Percentiles rank a stretch among this genome's conserved stretches.
These are phyloP conservation scores for Molorchus minor DNA, from an alignment of 2,888 invertebrate species.

Conservation along the genomic window DNA sequence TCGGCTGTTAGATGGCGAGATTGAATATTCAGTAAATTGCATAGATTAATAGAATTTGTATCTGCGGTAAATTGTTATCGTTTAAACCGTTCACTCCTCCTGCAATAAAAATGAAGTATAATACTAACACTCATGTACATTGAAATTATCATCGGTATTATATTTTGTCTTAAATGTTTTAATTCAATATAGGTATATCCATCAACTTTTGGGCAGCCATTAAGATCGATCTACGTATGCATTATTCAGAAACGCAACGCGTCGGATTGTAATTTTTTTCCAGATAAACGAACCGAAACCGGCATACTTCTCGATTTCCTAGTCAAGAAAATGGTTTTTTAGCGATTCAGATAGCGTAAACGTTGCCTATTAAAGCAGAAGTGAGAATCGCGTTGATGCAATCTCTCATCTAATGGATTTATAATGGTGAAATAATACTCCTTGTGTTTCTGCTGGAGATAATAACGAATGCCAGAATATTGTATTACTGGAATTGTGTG, in stretches of 20 bases:
- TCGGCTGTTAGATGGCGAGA: too few relatives aligned
- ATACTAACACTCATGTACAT: too few relatives aligned
- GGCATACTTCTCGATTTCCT: slow-evolving; percentile 36
- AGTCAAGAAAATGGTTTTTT: slow-evolving; percentile 24
- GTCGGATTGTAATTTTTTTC: slow-evolving; percentile 41
- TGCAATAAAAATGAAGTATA: too few relatives aligned
- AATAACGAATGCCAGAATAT: slow-evolving; percentile 17
- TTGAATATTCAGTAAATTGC: too few relatives aligned
- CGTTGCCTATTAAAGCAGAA: slow-evolving; percentile 31
- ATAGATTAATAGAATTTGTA: too few relatives aligned
- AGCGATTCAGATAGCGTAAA: slow-evolving; percentile 24
- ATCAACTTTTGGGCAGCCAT: slow-evolving; percentile 40
- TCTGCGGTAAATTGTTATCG: too few relatives aligned
- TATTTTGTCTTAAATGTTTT: too few relatives aligned
- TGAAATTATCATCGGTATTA: too few relatives aligned
- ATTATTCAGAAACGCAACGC: slow-evolving; percentile 40
- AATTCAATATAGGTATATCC: too few relatives aligned
- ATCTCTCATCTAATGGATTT: slow-evolving; percentile 39
- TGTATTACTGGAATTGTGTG: background rate
- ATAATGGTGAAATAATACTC: slow-evolving; percentile 40
- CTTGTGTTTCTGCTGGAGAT: slow-evolving; percentile 31
- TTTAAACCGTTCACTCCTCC: too few relatives aligned
- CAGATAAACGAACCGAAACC: slow-evolving; percentile 35
- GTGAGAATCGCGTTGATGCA: slow-evolving; percentile 28
- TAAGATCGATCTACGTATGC: slow-evolving; percentile 40